phyloP scores from a whole-genome alignment of 2,888 invertebrate genomes.

The Allygus modestus region DNA sequence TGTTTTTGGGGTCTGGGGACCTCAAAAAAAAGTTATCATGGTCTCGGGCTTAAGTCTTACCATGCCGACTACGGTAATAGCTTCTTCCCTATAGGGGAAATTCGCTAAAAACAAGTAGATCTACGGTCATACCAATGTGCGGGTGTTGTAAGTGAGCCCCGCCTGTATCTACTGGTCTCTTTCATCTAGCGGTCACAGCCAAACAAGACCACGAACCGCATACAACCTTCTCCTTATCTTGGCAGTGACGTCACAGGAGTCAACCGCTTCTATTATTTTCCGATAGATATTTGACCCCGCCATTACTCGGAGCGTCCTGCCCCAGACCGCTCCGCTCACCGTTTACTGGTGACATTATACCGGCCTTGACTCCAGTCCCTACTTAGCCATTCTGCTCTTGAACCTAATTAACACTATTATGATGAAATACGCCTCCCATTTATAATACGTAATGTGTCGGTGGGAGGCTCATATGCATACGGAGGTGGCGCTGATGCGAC shows the following conservation, averaged over 20 bases:
- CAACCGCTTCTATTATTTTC: constrained; percentile 39
- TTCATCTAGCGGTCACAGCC: too few species aligned
- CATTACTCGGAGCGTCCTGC: neutral
- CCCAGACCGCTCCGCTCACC: constrained; percentile 50
- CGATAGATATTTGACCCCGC: constrained; percentile 42
- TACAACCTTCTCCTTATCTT: neutral
- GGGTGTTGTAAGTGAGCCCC: too few species aligned
- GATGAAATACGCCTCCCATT: constrained; percentile 44
- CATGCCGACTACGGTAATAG: too few species aligned
- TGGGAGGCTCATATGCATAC: constrained; percentile 16
- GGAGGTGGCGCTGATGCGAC: constrained; percentile 1
- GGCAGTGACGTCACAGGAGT: constrained; percentile 21
- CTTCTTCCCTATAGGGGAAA: too few species aligned
- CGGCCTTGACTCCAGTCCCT: constrained; percentile 48
- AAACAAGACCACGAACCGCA: neutral
- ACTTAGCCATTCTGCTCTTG: constrained; percentile 52
- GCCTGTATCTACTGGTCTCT: too few species aligned
- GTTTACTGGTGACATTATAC: constrained; percentile 53
- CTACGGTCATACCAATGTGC: too few species aligned
- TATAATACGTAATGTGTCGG: constrained; percentile 49
- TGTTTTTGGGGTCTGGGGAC: too few species aligned
- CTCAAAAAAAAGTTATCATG: too few species aligned
- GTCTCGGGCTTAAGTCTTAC: too few species aligned
- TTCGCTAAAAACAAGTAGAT: too few species aligned
- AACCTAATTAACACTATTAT: constrained; percentile 51